Conservation (phyloP, 2,797 vertebrate genomes). For the Spatula clypeata region DNA sequence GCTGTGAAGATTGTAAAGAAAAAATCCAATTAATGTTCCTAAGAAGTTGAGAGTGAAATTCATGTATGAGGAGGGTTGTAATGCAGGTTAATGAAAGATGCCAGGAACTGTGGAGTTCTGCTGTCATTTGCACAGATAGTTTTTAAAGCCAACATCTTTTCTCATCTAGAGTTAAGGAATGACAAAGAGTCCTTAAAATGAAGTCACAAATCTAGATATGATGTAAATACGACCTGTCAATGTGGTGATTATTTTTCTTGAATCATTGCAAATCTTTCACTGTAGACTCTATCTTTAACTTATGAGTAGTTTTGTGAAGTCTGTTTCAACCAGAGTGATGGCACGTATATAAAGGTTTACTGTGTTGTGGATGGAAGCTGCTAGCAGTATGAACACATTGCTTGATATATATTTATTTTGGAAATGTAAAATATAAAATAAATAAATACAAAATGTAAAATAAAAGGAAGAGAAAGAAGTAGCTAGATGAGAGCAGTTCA, state of each 20-base stretch:
- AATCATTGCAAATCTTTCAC: not conserved
- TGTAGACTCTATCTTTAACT: not conserved
- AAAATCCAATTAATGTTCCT: not conserved
- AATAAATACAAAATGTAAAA: not conserved
- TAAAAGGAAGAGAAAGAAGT: not conserved
- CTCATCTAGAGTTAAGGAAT: not conserved
- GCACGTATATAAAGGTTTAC: not conserved
- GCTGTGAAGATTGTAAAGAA: not conserved
- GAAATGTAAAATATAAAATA: constrained; percentile 6
- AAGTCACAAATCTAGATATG: not conserved
- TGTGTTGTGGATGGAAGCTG: not conserved
- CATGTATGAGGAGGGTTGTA: not conserved
- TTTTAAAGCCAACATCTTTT: not conserved
- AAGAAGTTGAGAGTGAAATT: not conserved
- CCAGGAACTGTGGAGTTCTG: not conserved
- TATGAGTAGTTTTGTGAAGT: not conserved
- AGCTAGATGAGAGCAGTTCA: not conserved
- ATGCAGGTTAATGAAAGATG: not conserved
- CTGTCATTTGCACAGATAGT: not conserved
- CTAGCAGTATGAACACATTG: not conserved
- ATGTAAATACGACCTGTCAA: not conserved
- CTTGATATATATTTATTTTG: not conserved
- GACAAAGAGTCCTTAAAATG: not conserved
- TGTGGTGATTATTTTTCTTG: not conserved
- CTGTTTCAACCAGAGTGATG: not conserved